Base-by-base conservation (phyloP, 2,888 invertebrate genomes). In the Hypselothyrea guttata region DNA sequence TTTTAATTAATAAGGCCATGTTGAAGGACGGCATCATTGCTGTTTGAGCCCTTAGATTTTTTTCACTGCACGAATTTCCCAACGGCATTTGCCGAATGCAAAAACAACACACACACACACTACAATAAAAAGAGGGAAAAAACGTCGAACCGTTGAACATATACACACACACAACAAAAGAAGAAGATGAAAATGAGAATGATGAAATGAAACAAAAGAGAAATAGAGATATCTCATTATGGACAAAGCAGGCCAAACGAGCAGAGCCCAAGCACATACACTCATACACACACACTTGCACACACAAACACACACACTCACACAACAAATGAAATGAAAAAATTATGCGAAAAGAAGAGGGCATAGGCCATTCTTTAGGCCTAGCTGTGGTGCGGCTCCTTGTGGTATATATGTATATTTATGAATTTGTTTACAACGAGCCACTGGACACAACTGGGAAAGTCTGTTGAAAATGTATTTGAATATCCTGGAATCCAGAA, bases 221-320 rank as follows among this genome's bases (percentile, higher is more conserved):
- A 78, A 74, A 78, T 82, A 73, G 78, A 78, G 78, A 78, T 78
- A 78, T 82, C 78, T 82, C 82, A 78, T 78, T 82, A 78, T 78
- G 78, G 73, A 75, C 73, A 78, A 78, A 77, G 77, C 69, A 61
- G 75, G 65, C 71, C 78, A 72, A 74, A 77, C 69, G 70, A 70
- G 56, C 59, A 53, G 51, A 15, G 51, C 46, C 18, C 40, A 53
- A 16, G 30, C 34, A 49, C n/a, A 56, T 16, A 41, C n/a, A 47
- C 27, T 52, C 47, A 35, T 34, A 51, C 7, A 55, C 27, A 35
- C 30, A 42, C 37, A 63, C 40, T 15, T 8, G 58, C 33, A 48
- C 8, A 48, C 28, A 40, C 16, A 44, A 27, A 56, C 46, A 34
- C 38, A 53, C 8, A 58, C 27, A 49, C 15, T 38, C 13, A 46